Conservation (phyloP, 2,797 vertebrate genomes). For the Urophycis tenuis region DNA sequence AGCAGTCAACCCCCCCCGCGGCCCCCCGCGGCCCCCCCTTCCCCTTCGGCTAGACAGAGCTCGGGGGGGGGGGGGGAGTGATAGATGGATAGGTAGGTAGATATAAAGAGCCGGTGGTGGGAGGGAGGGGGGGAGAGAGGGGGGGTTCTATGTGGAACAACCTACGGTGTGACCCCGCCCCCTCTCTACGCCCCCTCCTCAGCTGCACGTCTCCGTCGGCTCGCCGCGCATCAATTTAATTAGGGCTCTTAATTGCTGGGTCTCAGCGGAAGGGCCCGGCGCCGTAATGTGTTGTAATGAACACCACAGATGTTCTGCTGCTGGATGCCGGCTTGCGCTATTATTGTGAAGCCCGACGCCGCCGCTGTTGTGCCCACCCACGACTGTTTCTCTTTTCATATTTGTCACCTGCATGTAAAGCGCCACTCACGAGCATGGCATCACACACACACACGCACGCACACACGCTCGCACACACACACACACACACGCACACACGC, state of each 20-base stretch:
- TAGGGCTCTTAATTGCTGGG: conserved; percentile 75
- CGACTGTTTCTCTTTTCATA: conserved; percentile 65
- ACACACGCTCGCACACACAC: too few relatives aligned
- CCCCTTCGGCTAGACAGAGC: conserved; percentile 33
- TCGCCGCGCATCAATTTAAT: conserved; percentile 72
- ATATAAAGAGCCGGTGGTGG: not conserved
- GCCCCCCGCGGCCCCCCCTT: too few relatives aligned
- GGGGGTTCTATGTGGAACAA: not conserved
- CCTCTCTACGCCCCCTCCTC: not conserved
- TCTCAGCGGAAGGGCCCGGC: conserved; percentile 64
- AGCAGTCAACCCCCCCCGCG: conserved; percentile 30
- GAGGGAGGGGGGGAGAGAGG: too few relatives aligned
- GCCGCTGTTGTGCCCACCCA: conserved; percentile 36
- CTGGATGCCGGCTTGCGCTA: conserved; percentile 67
- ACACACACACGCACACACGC: too few relatives aligned
- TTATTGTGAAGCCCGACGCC: conserved; percentile 49
- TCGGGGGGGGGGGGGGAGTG: conserved; percentile 9
- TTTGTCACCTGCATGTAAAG: conserved; percentile 68
- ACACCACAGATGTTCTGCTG: conserved; percentile 75
- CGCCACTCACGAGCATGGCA: too few relatives aligned
- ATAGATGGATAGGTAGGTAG: conserved; percentile 20
- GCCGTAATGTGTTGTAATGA: conserved; percentile 76
- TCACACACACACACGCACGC: conserved; percentile 18
- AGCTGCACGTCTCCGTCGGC: conserved; percentile 51
- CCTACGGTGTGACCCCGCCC: not conserved